These are phyloP conservation scores for Myodes glareolus DNA, from an alignment of 2,113 vertebrate genomes.

Conservation along the genomic window DNA sequence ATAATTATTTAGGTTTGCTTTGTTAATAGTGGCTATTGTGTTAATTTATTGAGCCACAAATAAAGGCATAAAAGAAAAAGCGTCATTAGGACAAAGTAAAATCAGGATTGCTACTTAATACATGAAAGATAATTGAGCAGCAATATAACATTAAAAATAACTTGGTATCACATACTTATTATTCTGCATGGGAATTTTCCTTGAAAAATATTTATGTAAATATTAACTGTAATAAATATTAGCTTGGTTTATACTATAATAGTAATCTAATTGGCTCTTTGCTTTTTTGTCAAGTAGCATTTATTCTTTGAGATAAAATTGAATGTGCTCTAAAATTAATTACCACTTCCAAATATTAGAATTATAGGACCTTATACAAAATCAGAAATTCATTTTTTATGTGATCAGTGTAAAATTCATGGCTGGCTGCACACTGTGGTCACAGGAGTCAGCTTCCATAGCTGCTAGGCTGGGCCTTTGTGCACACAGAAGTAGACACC, in stretches of 20 bases:
- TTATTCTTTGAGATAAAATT: slow-evolving; percentile 52
- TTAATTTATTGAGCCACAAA: slow-evolving; percentile 26
- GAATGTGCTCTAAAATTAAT: slow-evolving; percentile 44
- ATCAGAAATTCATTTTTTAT: slow-evolving; percentile 55
- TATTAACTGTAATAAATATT: neutral
- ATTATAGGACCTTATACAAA: slow-evolving; percentile 52
- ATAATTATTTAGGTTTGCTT: slow-evolving; percentile 20
- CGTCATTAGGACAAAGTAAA: slow-evolving; percentile 25
- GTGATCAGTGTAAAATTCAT: slow-evolving; percentile 55
- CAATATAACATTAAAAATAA: slow-evolving; percentile 29
- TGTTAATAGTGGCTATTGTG: slow-evolving; percentile 40
- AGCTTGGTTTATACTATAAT: slow-evolving; percentile 31
- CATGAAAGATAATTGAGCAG: slow-evolving; percentile 32
- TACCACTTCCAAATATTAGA: slow-evolving; percentile 56
- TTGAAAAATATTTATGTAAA: slow-evolving; percentile 36
- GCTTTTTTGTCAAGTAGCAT: slow-evolving; percentile 67
- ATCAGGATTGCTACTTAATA: slow-evolving; percentile 28
- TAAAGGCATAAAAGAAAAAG: neutral
- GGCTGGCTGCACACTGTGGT: slow-evolving; percentile 85
- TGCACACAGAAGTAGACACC: slow-evolving; percentile 92
- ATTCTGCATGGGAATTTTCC: slow-evolving; percentile 36
- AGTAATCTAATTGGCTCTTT: slow-evolving; percentile 37
- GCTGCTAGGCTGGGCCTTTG: slow-evolving; percentile 88
- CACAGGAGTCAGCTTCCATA: slow-evolving; percentile 87
- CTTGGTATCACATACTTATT: neutral